These are phyloP conservation scores for Eriosoma lanigerum DNA, from an alignment of 1,140 invertebrate species.

Conservation along the genomic window DNA sequence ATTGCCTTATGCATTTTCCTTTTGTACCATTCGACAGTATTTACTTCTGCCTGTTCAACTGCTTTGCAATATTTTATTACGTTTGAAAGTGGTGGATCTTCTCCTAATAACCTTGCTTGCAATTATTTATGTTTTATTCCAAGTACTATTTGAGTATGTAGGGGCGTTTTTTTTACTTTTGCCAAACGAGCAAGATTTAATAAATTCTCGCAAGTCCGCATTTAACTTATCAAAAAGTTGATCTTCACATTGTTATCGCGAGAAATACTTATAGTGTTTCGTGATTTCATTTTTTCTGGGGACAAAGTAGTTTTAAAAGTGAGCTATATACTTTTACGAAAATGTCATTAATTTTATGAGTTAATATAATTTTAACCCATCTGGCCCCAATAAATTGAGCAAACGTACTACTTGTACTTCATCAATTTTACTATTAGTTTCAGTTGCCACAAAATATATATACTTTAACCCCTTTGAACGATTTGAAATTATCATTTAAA, in stretches of 20 bases:
- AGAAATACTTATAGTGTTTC: background rate
- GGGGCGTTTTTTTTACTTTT: too few relatives aligned
- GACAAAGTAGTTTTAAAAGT: conserved; percentile 10
- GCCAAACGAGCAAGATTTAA: too few relatives aligned
- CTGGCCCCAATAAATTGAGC: background rate
- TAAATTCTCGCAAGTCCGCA: too few relatives aligned
- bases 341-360: background rate
- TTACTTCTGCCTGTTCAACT: background rate
- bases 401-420: background rate
- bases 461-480: background rate
- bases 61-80: background rate
- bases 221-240: too few relatives aligned
- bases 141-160: too few relatives aligned
- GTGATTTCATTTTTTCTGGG: background rate
- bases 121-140: too few relatives aligned
- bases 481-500: background rate
- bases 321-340: background rate
- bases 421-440: background rate
- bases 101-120: too few relatives aligned
- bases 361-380: background rate
- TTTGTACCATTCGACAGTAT: background rate
- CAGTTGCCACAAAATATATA: conserved; percentile 13
- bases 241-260: too few relatives aligned
- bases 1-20: background rate
- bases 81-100: too few relatives aligned